Evolutionary conservation across 1,140 invertebrate species (phyloP), one percentile per base, ranked within the genome.

Genomic region (Papilio polyxenes): DNA sequence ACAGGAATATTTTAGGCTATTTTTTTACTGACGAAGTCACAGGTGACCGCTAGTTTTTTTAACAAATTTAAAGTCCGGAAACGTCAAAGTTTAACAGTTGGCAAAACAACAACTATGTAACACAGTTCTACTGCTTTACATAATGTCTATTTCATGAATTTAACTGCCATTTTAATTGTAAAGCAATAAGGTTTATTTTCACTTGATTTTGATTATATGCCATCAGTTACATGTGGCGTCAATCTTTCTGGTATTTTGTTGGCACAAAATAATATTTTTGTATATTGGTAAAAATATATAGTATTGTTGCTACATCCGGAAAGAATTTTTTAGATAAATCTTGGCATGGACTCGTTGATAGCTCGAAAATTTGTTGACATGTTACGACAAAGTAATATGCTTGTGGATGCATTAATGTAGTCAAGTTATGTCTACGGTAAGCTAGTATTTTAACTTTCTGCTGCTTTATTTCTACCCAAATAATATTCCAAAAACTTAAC

Each of bases 231-330:
- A 37, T 72, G 31, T 37, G 65, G 65, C 65, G 65, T 72, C 65
- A 72, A 72, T 37, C 65, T 15, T 72, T 72, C 65, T 72, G 65
- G 65, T 31, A 72, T 13, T 15, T 17, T 72, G 13, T 72, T 72
- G 65, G 65, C 65, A 72, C 23, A 31, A 72, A 23, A 72, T 1
- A 23, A 62, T 62, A 6, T 62, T 40, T 72, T 72, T 13, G 13
- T 72, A 23, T 72, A 17, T 15, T 72, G 3, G 15, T 20, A 37
- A 69, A 17, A 62, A n/a, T 0, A 37, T 56, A 56, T 56, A 56
- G 53, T 37, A 72, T 72, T 72, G 23, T 69, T 37, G 31, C 7
- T 72, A 4, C 31, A 40, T 72, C 31, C 31, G 31, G 11, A 17
- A 72, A 13, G 3, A 31, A 31, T 11, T 65, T 20, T 62, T 62